phyloP scores from a whole-genome alignment of 2,888 invertebrate genomes.

The Rhagophthalmus giganteus region DNA sequence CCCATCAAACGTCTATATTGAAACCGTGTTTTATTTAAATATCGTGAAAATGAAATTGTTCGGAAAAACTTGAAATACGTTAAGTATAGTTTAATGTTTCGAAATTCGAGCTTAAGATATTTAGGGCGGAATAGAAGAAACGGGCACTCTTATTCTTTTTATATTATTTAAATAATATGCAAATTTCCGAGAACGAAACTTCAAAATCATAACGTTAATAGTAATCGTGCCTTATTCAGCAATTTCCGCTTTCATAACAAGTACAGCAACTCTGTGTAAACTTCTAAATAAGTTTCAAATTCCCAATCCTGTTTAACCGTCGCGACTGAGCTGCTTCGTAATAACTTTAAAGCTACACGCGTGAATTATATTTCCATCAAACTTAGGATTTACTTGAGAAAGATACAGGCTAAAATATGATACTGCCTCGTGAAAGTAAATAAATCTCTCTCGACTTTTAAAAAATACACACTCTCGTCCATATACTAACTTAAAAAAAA shows the following conservation, averaged over 20 bases:
- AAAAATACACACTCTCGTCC: conserved; percentile 29
- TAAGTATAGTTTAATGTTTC: neutral
- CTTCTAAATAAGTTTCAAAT: conserved; percentile 38
- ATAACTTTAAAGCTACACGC: conserved; percentile 42
- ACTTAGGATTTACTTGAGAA: conserved; percentile 39
- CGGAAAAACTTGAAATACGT: neutral
- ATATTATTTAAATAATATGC: conserved; percentile 25
- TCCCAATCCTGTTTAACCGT: conserved; percentile 37
- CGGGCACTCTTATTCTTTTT: conserved; percentile 1
- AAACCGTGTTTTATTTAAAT: neutral
- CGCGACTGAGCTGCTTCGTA: conserved; percentile 34
- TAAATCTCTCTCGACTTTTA: conserved; percentile 31
- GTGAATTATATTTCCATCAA: conserved; percentile 45
- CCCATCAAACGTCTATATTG: neutral
- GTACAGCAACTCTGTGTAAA: conserved; percentile 30
- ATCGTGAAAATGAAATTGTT: neutral
- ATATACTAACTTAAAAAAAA: conserved; percentile 9
- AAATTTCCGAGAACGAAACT: conserved; percentile 20
- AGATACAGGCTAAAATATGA: conserved; percentile 37
- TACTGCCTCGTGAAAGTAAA: conserved; percentile 24
- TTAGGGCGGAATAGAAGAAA: neutral
- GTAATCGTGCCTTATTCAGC: conserved; percentile 30
- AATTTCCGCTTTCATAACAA: conserved; percentile 32
- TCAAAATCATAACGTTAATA: conserved; percentile 26
- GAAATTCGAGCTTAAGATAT: neutral